Evolutionary conservation across 2,888 invertebrate genomes (phyloP), one percentile per base, ranked within the genome.

Genomic region (Deladenus siricidicola): DNA sequence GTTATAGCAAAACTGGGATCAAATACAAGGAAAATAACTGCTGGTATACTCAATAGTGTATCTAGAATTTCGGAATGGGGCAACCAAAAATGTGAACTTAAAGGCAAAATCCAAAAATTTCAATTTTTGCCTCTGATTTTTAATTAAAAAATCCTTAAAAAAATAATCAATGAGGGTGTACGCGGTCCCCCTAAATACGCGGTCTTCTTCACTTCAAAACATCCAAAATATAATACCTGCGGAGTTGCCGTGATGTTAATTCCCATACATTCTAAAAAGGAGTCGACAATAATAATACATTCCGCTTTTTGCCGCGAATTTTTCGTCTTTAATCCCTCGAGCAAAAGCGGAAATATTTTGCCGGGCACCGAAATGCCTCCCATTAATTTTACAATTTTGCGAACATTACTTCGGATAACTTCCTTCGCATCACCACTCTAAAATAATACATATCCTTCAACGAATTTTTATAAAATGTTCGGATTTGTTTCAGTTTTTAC

Each of bases 251-350:
- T 58, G n/a, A 57, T 64, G 21, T 56, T 29, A n/a, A 58, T 42
- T 29, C 64, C 65, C 14, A 61, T 51, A 26, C 54, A 19, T 28
- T 65, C 60, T 6, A 60, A 30, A 26, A 85, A 83, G 43, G 90
- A 84, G 0, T 92, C 92, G 76, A 96, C 84, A 79, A 92, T 89
- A 72, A 93, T 93, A 58, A 98, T 83, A 79, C 96, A 94, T 81
- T 94, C 96, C 82, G 92, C 88, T 76, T 94, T 85, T 80, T 94
- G 94, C 45, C 94, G 85, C 0, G 94, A 89, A 81, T 94, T 96
- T 81, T 98, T 98, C 0, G 93, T 91, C 78, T 92, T 91, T 17
- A 94, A 81, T 1, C 93, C 96, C 72, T 96, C 94, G 87, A 93
- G 89, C 21, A 94, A 83, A 72, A 88, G 89, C 0, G 86, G 85